A percentile compares a stretch with the other conserved stretches of the same genome.
These are phyloP conservation scores for Nasonia giraulti DNA, from an alignment of 1,140 invertebrate genomes.

Conservation along the genomic window DNA sequence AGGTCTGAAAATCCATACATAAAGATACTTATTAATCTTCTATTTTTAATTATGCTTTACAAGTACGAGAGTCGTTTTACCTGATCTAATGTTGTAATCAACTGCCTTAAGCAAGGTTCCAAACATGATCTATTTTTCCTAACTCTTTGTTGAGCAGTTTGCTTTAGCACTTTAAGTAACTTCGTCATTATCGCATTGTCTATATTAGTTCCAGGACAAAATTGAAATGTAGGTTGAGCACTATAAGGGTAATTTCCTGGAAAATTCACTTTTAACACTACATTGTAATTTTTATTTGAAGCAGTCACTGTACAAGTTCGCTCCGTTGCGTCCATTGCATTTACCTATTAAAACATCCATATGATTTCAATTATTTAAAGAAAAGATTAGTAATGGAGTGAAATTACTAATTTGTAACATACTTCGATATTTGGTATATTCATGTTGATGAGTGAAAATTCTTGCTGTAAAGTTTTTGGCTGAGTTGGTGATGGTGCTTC, in stretches of 20 bases:
- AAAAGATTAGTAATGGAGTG: neutral
- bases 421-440: slow-evolving; percentile 91
- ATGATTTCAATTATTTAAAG: neutral
- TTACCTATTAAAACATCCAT: slow-evolving; percentile 64
- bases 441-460: slow-evolving; percentile 90
- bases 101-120: slow-evolving; percentile 85
- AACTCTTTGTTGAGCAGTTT: slow-evolving; percentile 83
- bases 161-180: slow-evolving; percentile 82
- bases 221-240: slow-evolving; percentile 83
- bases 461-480: slow-evolving; percentile 84
- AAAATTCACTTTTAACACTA: slow-evolving; percentile 86
- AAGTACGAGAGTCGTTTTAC: slow-evolving; percentile 58
- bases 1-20: slow-evolving; percentile 60
- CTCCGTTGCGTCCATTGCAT: slow-evolving; percentile 80
- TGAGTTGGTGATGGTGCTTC: slow-evolving; percentile 72
- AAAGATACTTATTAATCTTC: neutral
- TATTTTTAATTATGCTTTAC: neutral
- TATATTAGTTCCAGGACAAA: slow-evolving; percentile 78
- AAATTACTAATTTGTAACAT: slow-evolving; percentile 58
- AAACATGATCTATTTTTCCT: slow-evolving; percentile 86
- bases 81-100: slow-evolving; percentile 82
- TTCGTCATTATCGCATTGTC: slow-evolving; percentile 78
- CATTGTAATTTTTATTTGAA: slow-evolving; percentile 82
- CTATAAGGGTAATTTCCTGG: slow-evolving; percentile 86
- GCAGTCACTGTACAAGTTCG: slow-evolving; percentile 85